Conservation (phyloP, 1,140 invertebrate species). For the Pygmarrhopalites habei region DNA sequence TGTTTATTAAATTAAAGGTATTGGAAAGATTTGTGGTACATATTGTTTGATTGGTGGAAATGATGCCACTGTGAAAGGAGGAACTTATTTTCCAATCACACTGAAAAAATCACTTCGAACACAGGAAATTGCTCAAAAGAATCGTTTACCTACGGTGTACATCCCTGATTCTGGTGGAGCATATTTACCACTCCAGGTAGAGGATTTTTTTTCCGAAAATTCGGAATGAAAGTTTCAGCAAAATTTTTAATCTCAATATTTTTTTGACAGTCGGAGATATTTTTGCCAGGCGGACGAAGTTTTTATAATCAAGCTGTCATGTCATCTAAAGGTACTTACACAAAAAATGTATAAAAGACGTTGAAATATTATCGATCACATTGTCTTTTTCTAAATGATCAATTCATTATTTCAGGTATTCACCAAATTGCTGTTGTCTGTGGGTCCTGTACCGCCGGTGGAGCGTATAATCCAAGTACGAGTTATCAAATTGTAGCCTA, state of each 20-base stretch:
- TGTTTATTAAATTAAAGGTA: conserved; percentile 53
- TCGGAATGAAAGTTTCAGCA: too few relatives aligned
- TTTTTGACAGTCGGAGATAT: conserved; percentile 53
- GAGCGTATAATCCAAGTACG: conserved; percentile 61
- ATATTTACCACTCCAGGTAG: conserved; percentile 50
- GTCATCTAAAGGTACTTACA: conserved; percentile 53
- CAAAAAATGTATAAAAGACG: too few relatives aligned
- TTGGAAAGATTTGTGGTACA: conserved; percentile 50
- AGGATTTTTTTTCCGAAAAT: neutral
- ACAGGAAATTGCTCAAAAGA: conserved; percentile 58
- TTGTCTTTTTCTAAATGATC: too few relatives aligned
- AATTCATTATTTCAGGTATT: too few relatives aligned
- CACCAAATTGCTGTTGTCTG: conserved; percentile 49
- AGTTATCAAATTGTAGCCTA: too few relatives aligned
- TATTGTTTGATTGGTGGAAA: conserved; percentile 59
- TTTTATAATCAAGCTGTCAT: conserved; percentile 64
- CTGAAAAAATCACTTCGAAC: conserved; percentile 60
- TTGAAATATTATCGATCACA: too few relatives aligned
- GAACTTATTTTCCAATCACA: conserved; percentile 60
- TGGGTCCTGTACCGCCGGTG: conserved; percentile 60
- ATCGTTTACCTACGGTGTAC: conserved; percentile 54
- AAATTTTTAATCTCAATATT: neutral
- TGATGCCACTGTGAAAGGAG: conserved; percentile 62
- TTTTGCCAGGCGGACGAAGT: conserved; percentile 62
- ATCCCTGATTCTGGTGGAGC: conserved; percentile 57